Evolutionary conservation across 1,140 invertebrate species (phyloP).

Genomic region (Drosophila trapezifrons): DNA sequence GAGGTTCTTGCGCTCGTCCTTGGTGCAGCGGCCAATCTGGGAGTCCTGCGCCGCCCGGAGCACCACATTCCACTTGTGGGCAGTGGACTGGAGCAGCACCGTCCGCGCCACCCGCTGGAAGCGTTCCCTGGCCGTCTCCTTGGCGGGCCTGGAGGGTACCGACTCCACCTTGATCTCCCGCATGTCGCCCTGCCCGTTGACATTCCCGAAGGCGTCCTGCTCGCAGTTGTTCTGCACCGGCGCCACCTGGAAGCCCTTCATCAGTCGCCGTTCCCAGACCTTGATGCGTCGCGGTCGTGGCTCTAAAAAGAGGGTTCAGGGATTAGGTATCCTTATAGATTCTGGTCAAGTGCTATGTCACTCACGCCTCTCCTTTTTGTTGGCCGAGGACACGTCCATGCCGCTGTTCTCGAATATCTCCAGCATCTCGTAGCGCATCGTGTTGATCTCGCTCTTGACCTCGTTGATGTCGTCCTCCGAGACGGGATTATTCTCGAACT

Average conservation of each 20-base stretch:
- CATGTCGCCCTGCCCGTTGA: conserved; percentile 74
- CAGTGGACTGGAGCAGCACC: conserved; percentile 87
- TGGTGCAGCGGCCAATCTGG: conserved; percentile 90
- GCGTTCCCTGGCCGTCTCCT: conserved; percentile 87
- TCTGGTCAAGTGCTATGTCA: not conserved
- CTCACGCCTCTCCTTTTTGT: conserved; percentile 88
- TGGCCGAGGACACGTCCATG: conserved; percentile 90
- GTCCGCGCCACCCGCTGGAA: conserved; percentile 90
- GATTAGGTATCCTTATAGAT: not conserved
- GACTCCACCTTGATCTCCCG: conserved; percentile 78
- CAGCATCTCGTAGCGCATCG: conserved; percentile 92
- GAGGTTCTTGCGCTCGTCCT: conserved; percentile 88
- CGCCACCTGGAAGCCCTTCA: conserved; percentile 94
- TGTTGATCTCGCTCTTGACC: conserved; percentile 94
- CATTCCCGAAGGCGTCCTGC: conserved; percentile 55
- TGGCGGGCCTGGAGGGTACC: conserved; percentile 84
- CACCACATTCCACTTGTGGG: conserved; percentile 89
- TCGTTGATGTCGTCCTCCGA: conserved; percentile 97
- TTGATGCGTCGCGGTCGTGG: conserved; percentile 90
- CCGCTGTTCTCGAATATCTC: conserved; percentile 92
- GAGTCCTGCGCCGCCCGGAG: conserved; percentile 87
- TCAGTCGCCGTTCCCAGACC: conserved; percentile 91
- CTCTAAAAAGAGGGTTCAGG: conserved; percentile 79
- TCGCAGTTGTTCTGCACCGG: conserved; percentile 86
- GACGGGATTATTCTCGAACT: conserved; percentile 90